phyloP scores from a whole-genome alignment of 2,113 vertebrate species.

The Polypterus senegalus region DNA sequence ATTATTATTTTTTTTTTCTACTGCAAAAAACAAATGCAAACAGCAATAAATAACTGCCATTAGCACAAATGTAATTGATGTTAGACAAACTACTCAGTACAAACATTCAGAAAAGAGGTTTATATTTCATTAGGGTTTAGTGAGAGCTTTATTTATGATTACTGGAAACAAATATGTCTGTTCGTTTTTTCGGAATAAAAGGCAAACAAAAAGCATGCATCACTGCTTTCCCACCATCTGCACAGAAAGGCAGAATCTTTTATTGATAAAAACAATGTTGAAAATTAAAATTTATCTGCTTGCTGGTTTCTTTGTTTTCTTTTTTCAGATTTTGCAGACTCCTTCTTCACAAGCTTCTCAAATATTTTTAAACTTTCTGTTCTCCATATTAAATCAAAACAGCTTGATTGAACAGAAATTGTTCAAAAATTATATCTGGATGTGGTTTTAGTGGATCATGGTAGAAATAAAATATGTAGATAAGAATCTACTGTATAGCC shows the following conservation, averaged over 20 bases:
- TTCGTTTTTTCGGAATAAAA: slow-evolving; percentile 14
- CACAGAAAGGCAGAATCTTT: slow-evolving; percentile 32
- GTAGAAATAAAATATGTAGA: no score
- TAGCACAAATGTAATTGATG: slow-evolving; percentile 74
- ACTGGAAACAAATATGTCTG: slow-evolving; percentile 68
- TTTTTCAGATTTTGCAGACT: no score
- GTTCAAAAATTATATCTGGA: no score
- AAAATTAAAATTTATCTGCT: no score
- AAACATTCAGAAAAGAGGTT: slow-evolving; percentile 68
- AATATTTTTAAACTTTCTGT: no score
- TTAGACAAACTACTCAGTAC: slow-evolving; percentile 74
- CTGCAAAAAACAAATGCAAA: slow-evolving; percentile 69
- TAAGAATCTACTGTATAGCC: no score
- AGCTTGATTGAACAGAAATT: no score
- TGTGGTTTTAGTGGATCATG: no score
- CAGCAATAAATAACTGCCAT: slow-evolving; percentile 87
- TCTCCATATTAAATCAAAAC: no score
- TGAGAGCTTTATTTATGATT: slow-evolving; percentile 72
- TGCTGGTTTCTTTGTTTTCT: no score
- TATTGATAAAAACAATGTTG: no score
- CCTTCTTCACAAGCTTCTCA: no score
- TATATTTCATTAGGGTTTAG: slow-evolving; percentile 68
- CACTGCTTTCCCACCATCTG: slow-evolving; percentile 41
- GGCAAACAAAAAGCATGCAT: slow-evolving; percentile 18
- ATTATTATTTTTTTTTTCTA: slow-evolving; percentile 73